phyloP scores from a whole-genome alignment of 2,888 invertebrate genomes.

The Melinaea marsaeus region DNA sequence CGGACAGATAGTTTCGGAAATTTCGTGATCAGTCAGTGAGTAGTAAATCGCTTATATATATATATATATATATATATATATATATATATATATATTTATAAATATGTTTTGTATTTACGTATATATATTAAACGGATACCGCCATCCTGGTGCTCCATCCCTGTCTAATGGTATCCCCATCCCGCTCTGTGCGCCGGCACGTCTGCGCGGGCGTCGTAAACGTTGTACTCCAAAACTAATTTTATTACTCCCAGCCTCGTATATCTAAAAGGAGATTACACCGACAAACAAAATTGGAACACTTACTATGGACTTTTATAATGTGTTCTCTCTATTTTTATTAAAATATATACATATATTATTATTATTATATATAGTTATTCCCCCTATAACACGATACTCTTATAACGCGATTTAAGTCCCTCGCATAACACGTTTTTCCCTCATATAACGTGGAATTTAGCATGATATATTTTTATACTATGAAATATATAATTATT shows the following conservation, averaged over 20 bases:
- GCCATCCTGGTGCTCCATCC: constrained; percentile 31
- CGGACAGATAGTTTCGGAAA: no score
- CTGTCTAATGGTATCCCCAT: constrained; percentile 35
- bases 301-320: neutral
- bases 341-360: neutral
- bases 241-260: constrained; percentile 20
- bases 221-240: constrained; percentile 24
- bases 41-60: no score
- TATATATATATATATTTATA: neutral
- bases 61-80: no score
- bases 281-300: constrained; percentile 10
- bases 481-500: no score
- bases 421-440: no score
- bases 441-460: no score
- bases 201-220: constrained; percentile 48
- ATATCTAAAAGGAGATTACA: constrained; percentile 25
- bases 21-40: no score
- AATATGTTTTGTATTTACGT: neutral
- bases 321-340: constrained; percentile 4
- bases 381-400: no score
- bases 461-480: no score
- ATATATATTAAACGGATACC: constrained; percentile 10
- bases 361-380: no score
- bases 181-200: constrained; percentile 56
- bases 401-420: no score